These are phyloP conservation scores for Hoplodrina blanda DNA, from an alignment of 2,888 invertebrate species.

Conservation along the genomic window DNA sequence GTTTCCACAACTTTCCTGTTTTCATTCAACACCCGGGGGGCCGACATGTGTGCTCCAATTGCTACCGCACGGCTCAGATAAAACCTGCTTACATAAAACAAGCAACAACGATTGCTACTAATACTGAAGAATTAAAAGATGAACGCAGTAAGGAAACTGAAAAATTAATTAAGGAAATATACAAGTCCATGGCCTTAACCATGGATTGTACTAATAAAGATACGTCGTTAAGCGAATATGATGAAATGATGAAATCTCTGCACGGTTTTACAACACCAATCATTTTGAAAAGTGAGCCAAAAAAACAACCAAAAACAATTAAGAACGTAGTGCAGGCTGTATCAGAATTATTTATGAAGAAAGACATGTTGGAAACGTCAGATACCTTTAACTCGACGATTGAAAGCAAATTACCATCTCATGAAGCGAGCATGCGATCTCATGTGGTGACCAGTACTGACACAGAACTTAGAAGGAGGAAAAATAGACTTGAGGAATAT, in stretches of 20 bases:
- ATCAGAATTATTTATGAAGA: conserved; percentile 69
- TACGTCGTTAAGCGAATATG: conserved; percentile 69
- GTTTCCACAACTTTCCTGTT: conserved; percentile 79
- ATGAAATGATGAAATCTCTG: conserved; percentile 53
- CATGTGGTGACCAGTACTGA: conserved; percentile 42
- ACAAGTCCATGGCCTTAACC: conserved; percentile 81
- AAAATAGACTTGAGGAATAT: conserved; percentile 34
- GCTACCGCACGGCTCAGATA: conserved; percentile 65
- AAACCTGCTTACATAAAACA: conserved; percentile 48
- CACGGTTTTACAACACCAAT: conserved; percentile 29
- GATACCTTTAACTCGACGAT: conserved; percentile 53
- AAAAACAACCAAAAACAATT: conserved; percentile 47
- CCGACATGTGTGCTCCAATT: conserved; percentile 71
- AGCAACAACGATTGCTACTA: conserved; percentile 74
- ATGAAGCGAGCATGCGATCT: conserved; percentile 46
- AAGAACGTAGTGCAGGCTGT: conserved; percentile 59
- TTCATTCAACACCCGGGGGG: conserved; percentile 75
- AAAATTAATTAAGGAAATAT: conserved; percentile 84
- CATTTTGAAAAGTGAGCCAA: conserved; percentile 36
- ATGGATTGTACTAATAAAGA: conserved; percentile 73
- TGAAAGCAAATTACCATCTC: conserved; percentile 55
- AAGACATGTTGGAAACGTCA: conserved; percentile 63
- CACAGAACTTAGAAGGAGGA: conserved; percentile 34
- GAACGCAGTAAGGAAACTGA: conserved; percentile 77
- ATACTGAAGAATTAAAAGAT: conserved; percentile 71